These are phyloP conservation scores for Ophioninae sp. DNA, from an alignment of 2,888 invertebrate genomes.

Conservation along the genomic window DNA sequence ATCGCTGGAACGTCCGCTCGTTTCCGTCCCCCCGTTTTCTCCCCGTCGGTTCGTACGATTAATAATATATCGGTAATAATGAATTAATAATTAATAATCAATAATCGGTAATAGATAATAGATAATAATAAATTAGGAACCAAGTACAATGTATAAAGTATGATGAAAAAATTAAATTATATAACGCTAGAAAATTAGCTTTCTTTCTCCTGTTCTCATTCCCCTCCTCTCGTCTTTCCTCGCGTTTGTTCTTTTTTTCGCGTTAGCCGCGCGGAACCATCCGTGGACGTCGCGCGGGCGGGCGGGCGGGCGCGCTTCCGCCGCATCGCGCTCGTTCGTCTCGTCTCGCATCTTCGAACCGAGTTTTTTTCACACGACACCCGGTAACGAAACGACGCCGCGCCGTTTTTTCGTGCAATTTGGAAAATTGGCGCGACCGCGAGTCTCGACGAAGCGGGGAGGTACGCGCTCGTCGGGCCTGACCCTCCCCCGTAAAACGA, in stretches of 20 bases:
- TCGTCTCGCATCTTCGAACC: slow-evolving; percentile 39
- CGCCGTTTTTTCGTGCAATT: too few species aligned
- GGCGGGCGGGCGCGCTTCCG: too few species aligned
- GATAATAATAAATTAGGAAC: slow-evolving; percentile 80
- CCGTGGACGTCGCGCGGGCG: slow-evolving; percentile 69
- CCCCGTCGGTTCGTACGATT: slow-evolving; percentile 68
- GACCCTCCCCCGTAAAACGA: too few species aligned
- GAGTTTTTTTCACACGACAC: neutral
- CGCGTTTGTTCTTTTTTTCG: slow-evolving; percentile 51
- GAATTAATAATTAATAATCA: slow-evolving; percentile 71
- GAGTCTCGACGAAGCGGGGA: slow-evolving; percentile 7
- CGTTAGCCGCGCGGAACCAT: slow-evolving; percentile 70
- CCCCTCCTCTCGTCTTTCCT: slow-evolving; percentile 39
- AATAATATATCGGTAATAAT: slow-evolving; percentile 65
- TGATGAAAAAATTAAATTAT: slow-evolving; percentile 75
- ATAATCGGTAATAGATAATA: slow-evolving; percentile 73
- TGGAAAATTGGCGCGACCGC: neutral
- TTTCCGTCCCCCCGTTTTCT: slow-evolving; percentile 33
- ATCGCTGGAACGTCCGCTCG: slow-evolving; percentile 45
- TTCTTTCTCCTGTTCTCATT: slow-evolving; percentile 13
- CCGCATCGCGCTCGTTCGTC: slow-evolving; percentile 48
- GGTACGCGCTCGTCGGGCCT: neutral
- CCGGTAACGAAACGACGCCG: too few species aligned
- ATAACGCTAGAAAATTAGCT: slow-evolving; percentile 59
- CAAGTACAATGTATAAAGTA: slow-evolving; percentile 78